Evolutionary conservation across 2,888 invertebrate species (phyloP).

Genomic region (Kryphioiulus occultus): DNA sequence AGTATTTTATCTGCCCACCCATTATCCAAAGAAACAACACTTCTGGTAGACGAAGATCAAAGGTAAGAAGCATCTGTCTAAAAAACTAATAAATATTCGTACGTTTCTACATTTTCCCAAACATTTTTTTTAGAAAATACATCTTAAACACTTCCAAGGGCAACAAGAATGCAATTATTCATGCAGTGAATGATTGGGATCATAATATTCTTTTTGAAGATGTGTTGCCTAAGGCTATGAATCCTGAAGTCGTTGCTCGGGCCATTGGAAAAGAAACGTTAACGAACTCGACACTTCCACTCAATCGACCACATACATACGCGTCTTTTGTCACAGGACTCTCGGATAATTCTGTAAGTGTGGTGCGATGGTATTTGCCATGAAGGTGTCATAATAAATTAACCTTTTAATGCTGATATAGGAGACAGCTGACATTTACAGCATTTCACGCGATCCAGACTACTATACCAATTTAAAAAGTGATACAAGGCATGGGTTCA

Average conservation of each 20-base stretch:
- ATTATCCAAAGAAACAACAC: slow-evolving; percentile 55
- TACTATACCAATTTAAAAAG: background rate
- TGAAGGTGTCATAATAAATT: background rate
- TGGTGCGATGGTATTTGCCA: background rate
- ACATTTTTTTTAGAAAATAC: background rate
- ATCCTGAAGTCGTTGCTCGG: slow-evolving; percentile 9
- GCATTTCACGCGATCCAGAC: background rate
- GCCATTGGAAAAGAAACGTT: slow-evolving; percentile 3
- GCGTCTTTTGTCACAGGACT: background rate
- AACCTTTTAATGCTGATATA: background rate
- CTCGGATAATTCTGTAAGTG: slow-evolving; percentile 20
- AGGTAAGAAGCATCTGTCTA: background rate
- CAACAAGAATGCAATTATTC: background rate
- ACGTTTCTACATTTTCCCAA: background rate
- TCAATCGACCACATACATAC: slow-evolving; percentile 3
- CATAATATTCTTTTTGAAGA: background rate
- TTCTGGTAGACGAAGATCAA: slow-evolving; percentile 10
- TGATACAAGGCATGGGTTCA: background rate
- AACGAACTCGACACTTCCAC: background rate
- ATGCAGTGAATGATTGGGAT: background rate
- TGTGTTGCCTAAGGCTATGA: background rate
- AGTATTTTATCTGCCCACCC: slow-evolving; percentile 60
- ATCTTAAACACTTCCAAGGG: background rate
- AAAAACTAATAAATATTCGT: background rate
- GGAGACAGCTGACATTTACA: background rate